Percentiles rank a stretch among this genome's conserved stretches.
These are phyloP conservation scores for Turnix velox DNA, from an alignment of 2,113 vertebrate genomes.

Conservation along the genomic window DNA sequence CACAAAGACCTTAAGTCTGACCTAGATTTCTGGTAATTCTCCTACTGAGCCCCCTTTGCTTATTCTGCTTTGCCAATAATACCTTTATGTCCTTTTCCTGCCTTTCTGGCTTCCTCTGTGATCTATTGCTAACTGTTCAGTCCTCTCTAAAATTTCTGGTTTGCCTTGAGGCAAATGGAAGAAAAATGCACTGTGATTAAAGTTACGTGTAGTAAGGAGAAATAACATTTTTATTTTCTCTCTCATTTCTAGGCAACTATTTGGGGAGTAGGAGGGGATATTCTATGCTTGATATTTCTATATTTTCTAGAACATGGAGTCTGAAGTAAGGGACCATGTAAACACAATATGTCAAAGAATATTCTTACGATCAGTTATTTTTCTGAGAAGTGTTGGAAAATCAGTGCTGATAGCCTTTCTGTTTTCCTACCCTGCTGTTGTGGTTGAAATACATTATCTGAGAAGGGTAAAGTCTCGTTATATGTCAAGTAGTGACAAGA, in stretches of 20 bases:
- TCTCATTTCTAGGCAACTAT: neutral
- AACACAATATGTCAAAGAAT: neutral
- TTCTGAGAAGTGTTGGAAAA: neutral
- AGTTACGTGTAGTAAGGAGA: neutral
- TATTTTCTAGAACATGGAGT: neutral
- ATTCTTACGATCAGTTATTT: neutral
- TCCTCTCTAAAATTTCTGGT: slow-evolving; percentile 25
- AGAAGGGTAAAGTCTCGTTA: neutral
- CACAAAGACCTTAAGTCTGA: neutral
- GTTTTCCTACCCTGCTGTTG: neutral
- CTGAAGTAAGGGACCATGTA: neutral
- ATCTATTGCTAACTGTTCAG: slow-evolving; percentile 4
- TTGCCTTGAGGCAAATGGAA: slow-evolving; percentile 43
- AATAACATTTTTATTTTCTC: slow-evolving; percentile 41
- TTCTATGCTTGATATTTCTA: neutral
- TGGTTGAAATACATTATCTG: neutral
- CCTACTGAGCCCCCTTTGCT: neutral
- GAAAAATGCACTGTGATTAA: slow-evolving; percentile 35
- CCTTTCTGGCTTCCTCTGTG: neutral
- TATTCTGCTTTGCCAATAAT: slow-evolving; percentile 16
- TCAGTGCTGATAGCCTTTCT: neutral
- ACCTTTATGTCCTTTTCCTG: slow-evolving; percentile 1
- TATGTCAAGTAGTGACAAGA: neutral
- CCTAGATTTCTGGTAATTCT: slow-evolving; percentile 18
- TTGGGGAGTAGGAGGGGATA: neutral